Conservation (phyloP, 1,140 invertebrate species). For the Neuroterus valhalla region DNA sequence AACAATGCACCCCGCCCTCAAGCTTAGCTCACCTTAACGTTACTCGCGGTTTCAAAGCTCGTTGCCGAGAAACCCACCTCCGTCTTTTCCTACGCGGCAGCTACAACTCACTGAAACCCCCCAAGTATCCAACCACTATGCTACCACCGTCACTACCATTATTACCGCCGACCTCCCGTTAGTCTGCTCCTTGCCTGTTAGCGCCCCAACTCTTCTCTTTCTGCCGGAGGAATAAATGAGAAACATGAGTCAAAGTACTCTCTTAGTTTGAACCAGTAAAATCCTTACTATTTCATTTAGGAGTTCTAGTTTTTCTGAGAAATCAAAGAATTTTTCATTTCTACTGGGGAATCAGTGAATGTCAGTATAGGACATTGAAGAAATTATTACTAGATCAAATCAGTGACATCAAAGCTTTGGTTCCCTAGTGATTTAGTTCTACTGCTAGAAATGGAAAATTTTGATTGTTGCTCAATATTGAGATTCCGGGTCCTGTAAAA, state of each 20-base stretch:
- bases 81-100: constrained; percentile 42
- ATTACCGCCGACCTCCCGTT: constrained; percentile 33
- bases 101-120: constrained; percentile 54
- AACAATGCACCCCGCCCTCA: constrained; percentile 52
- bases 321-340: no score
- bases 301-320: no score
- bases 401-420: no score
- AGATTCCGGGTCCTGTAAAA: no score
- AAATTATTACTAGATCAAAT: no score
- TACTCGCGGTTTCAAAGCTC: constrained; percentile 60
- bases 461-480: no score
- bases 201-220: constrained; percentile 45
- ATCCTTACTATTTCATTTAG: no score
- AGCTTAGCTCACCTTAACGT: constrained; percentile 39
- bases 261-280: no score
- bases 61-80: constrained; percentile 31
- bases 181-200: constrained; percentile 48
- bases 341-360: no score
- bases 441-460: no score
- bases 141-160: constrained; percentile 34
- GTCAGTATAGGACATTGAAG: no score
- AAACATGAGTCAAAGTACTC: constrained; percentile 65
- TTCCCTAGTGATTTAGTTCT: no score
- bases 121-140: constrained; percentile 39
- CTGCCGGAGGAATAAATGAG: constrained; percentile 64